Percentiles rank a stretch among this genome's conserved stretches.
Conservation (phyloP, 2,888 invertebrate genomes). For the Ochropacha duplaris region DNA sequence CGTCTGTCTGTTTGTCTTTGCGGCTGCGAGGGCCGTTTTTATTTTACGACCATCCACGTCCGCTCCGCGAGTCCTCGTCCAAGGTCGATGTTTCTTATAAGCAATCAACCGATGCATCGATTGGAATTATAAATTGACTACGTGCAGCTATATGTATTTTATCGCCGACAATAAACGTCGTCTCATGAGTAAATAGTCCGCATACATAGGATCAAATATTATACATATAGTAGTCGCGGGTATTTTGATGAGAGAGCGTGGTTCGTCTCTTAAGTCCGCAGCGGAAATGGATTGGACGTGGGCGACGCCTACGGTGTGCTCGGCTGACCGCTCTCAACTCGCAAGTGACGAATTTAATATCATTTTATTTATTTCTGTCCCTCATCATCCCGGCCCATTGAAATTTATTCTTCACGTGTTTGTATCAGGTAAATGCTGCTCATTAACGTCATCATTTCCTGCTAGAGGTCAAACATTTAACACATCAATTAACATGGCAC, state of each 20-base stretch:
- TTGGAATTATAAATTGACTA: conserved; percentile 34
- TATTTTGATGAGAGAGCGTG: conserved; percentile 28
- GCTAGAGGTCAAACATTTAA: conserved; percentile 36
- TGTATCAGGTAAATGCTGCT: conserved; percentile 56
- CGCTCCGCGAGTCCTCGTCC: conserved; percentile 65
- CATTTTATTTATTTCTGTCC: conserved; percentile 58
- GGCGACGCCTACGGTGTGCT: conserved; percentile 68
- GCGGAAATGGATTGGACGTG: conserved; percentile 71
- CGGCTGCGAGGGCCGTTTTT: conserved; percentile 66
- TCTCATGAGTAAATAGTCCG: conserved; percentile 24
- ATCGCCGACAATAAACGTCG: conserved; percentile 11
- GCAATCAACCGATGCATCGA: conserved; percentile 44
- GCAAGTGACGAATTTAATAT: conserved; percentile 65
- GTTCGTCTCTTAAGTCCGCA: conserved; percentile 47
- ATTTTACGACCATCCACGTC: conserved; percentile 78
- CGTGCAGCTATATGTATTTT: conserved; percentile 9
- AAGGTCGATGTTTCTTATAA: conserved; percentile 67
- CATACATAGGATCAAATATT: conserved; percentile 30
- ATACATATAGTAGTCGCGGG: conserved; percentile 30
- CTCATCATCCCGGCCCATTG: conserved; percentile 35
- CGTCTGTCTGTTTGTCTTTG: conserved; percentile 70
- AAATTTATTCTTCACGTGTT: conserved; percentile 43
- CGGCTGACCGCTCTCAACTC: conserved; percentile 62
- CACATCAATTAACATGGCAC: conserved; percentile 25
- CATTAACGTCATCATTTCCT: conserved; percentile 29